Evolutionary conservation across 2,113 vertebrate genomes (phyloP), one percentile per base, ranked within the genome.

Genomic region (Antidorcas marsupialis): DNA sequence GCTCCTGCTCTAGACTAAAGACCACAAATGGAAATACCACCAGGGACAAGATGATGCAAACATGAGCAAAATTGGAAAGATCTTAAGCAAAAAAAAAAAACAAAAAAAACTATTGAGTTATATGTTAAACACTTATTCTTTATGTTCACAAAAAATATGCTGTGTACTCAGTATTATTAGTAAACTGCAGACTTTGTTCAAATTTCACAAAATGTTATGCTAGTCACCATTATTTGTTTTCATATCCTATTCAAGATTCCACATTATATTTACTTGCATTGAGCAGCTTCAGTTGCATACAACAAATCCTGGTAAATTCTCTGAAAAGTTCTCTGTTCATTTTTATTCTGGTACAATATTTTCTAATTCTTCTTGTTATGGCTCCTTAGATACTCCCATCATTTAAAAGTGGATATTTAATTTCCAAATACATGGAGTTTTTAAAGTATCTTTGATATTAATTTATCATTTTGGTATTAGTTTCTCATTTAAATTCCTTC

Each of bases 111-210:
- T 12, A 12, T 87, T 2, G 25, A 67, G 1, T 78, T 81, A 17
- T 17, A 82, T 52, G 78, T 43, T 47, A 96, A 95, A 89, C 21
- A 83, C 17, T 43, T 21, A 76, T 30, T 87, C 27, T 45, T 76
- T 28, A 92, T 23, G 28, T n/a, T 9, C 8, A 76, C 15, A 71
- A 64, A 30, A 64, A 17, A 36, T 47, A 79, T 9, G 27, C 3
- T 59, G 2, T 19, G 14, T 88, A 16, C 76, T 15, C 12, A 43
- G 39, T 27, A 76, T 76, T 43, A 76, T 76, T 76, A 76, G 23
- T 76, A 43, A 74, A 14, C 2, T 43, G 43, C 39, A 43, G 39
- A 74, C 25, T 76, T 43, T 76, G 14, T 27, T 76, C 71, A 76
- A 76, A 43, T 43, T 76, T 76, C 36, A 76, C 23, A 76, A 76